Conservation (phyloP, 1,140 invertebrate genomes). For the Hylaeus volcanicus region DNA sequence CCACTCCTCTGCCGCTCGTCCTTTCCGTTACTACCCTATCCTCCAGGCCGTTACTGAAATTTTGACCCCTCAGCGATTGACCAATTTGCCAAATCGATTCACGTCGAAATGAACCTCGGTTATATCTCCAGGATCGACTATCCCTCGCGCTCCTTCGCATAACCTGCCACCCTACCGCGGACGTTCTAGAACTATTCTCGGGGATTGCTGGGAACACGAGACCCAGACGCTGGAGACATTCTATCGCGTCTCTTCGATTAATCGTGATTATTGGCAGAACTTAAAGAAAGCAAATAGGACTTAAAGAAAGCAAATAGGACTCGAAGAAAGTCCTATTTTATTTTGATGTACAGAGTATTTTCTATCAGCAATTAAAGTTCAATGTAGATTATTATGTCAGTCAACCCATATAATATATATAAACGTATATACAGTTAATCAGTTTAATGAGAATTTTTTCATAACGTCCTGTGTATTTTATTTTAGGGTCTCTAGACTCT, state of each 20-base stretch:
- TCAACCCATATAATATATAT: too few species aligned
- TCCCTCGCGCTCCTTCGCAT: conserved; percentile 39
- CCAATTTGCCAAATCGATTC: conserved; percentile 79
- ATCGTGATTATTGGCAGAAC: not conserved
- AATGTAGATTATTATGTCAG: too few species aligned
- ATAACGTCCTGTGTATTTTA: too few species aligned
- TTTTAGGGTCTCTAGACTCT: too few species aligned
- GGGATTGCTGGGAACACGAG: not conserved
- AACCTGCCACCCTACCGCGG: conserved; percentile 3
- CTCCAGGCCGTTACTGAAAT: conserved; percentile 64
- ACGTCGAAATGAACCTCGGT: conserved; percentile 73
- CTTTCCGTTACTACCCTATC: conserved; percentile 48
- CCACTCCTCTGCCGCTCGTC: conserved; percentile 11
- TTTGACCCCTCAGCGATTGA: conserved; percentile 77
- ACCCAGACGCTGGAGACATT: not conserved
- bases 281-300: too few species aligned
- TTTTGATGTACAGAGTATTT: too few species aligned
- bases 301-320: too few species aligned
- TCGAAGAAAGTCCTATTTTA: too few species aligned
- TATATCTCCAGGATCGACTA: conserved; percentile 52
- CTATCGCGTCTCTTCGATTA: not conserved
- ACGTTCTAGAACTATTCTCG: not conserved
- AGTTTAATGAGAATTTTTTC: too few species aligned
- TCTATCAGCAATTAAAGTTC: too few species aligned
- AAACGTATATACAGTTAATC: too few species aligned